Evolutionary conservation across 1,140 invertebrate species (phyloP).

Genomic region (Thalassaphorura encarpata): DNA sequence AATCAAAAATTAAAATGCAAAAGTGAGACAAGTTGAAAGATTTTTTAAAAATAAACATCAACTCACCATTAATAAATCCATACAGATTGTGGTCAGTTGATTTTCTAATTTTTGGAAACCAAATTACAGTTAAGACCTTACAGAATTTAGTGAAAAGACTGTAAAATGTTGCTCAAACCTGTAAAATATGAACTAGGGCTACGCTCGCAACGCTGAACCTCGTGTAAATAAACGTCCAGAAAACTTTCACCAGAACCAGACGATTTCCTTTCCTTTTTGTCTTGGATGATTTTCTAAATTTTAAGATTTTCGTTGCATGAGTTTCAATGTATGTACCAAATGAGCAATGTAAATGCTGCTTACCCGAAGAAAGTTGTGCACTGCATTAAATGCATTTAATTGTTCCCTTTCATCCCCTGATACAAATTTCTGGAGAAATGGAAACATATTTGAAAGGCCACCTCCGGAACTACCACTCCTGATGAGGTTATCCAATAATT

Average conservation of each 20-base stretch:
- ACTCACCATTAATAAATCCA: slow-evolving; percentile 13
- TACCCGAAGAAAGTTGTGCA: slow-evolving; percentile 14
- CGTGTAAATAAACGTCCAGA: slow-evolving; percentile 66
- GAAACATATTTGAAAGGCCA: neutral
- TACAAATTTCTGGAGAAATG: slow-evolving; percentile 9
- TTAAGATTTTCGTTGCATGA: neutral
- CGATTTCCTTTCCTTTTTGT: slow-evolving; percentile 7
- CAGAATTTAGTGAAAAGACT: neutral
- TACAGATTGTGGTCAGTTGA: slow-evolving; percentile 7
- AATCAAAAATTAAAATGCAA: neutral
- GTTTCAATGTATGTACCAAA: neutral
- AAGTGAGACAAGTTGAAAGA: neutral
- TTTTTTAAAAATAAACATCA: neutral
- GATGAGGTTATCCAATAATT: slow-evolving; percentile 7
- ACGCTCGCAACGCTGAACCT: slow-evolving; percentile 6
- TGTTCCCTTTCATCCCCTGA: neutral
- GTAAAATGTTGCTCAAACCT: neutral
- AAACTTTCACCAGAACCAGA: slow-evolving; percentile 53
- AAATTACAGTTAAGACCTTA: neutral
- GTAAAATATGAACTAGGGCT: neutral
- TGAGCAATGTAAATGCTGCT: neutral
- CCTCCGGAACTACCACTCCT: slow-evolving; percentile 3
- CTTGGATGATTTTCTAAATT: slow-evolving; percentile 14
- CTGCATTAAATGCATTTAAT: slow-evolving; percentile 2
- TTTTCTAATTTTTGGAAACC: neutral